Evolutionary conservation across 23 tunicate genomes (phyloP), one percentile per base, ranked within the genome.

Genomic region (Diplosoma virens): DNA sequence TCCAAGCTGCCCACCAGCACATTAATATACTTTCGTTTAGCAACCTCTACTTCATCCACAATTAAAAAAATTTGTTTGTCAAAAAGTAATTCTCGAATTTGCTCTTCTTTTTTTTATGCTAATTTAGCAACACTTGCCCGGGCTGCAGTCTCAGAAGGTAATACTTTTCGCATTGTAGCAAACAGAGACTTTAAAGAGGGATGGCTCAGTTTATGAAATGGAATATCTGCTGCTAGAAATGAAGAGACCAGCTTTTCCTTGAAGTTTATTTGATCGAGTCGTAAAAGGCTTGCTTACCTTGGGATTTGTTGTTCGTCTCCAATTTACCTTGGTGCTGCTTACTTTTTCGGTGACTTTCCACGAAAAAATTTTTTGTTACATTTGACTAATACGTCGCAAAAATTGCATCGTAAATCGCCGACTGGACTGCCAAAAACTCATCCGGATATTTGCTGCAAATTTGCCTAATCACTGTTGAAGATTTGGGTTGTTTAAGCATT

Each of bases 1-100:
- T 68, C 75, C 75, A 68, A 34, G 33, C 75, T 68, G 31, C 75
- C 75, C 27, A 68, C 53, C 16, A 68, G 53, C 25, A 68, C 75
- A 9, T 68, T 68, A 29, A 68, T 68, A 54, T 68, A 68, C 30
- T 34, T 68, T 68, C 37, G 75, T 54, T 29, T 26, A 36, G 52
- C 75, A 22, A 68, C 75, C 6, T 68, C 75, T 29, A 54, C 75
- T 30, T 63, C 69, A 25, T 63, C 69, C 11, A 63, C 69, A 55
- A 55, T 55, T n/a, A 55, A 55, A 55, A 55, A 55, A 9, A 55
- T 25, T 9, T 55, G n/a, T 55, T 55, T 55, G 23, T 11, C 61
- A 5, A 24, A 25, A 55, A n/a, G 61, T 55, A 55, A 25, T 55
- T 68, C 53, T 22, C 75, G 25, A 29, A 68, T 68, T 6, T 68